Evolutionary conservation across 2,888 invertebrate species (phyloP), one percentile per base, ranked within the genome.

Genomic region (Colostygia pectinataria): DNA sequence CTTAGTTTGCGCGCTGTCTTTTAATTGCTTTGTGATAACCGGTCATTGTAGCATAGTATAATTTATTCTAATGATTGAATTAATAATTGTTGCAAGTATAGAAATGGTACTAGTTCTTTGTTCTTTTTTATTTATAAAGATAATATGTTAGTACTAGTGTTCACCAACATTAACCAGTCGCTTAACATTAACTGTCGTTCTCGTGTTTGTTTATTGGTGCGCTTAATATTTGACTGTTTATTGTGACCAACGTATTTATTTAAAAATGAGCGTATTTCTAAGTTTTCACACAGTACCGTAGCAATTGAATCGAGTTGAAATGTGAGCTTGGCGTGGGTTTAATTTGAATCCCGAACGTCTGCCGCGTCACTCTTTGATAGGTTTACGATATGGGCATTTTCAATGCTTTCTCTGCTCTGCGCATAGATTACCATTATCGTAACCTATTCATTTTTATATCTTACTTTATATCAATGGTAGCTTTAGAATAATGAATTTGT

Each of bases 11-110:
- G 71, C 74, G 66, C 63, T 74, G 74, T 74, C 72, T 76, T 46
- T 83, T 86, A 84, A 84, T 87, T 84, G 80, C 76, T 80, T 70
- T 73, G 75, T 80, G 80, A 82, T 83, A 82, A 82, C 80, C 72
- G 74, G 77, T 80, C 79, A 79, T 80, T 80, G 80, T 58, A 29
- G 73, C 77, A 78, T 84, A 80, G 81, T 80, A 77, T 76, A 71
- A 71, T 74, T 74, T 80, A 77, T 66, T 76, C 74, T n/a, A 2
- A 5, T 25, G 24, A 25, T 8, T n/a, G 3, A 4, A 20, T 5
- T 20, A 20, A 20, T 20, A 6, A 20, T 20, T 20, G n/a, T n/a
- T n/a, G n/a, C n/a, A n/a, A n/a, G n/a, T n/a, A n/a, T n/a, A n/a
- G n/a, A n/a, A n/a, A n/a, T n/a, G n/a, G n/a, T n/a, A n/a, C n/a